Conservation (phyloP, 2,888 invertebrate genomes). For the Mythimna albipuncta region DNA sequence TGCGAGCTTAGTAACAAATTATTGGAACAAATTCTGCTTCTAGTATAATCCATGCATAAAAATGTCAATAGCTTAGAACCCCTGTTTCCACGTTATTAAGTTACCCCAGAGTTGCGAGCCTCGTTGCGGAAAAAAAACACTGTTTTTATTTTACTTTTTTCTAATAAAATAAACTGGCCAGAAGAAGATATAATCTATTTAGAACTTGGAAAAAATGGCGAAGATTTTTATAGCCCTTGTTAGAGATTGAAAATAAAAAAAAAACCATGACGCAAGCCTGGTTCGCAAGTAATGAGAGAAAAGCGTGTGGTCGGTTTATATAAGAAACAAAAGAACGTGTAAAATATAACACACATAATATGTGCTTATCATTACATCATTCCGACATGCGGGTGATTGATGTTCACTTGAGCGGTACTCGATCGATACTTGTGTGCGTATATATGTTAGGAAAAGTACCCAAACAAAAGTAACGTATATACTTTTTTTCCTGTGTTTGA, state of each 20-base stretch:
- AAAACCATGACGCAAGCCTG: slow-evolving; percentile 17
- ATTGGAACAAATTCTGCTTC: slow-evolving; percentile 6
- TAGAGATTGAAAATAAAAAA: slow-evolving; percentile 48
- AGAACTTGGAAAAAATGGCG: slow-evolving; percentile 39
- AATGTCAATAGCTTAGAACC: slow-evolving; percentile 37
- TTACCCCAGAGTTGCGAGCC: slow-evolving; percentile 13
- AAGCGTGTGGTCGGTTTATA: slow-evolving; percentile 9
- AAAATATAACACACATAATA: not conserved
- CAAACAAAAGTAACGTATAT: not conserved
- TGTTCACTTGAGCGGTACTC: not conserved
- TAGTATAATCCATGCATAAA: slow-evolving; percentile 42
- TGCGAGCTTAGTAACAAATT: slow-evolving; percentile 16
- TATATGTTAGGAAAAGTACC: not conserved
- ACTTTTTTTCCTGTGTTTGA: too few relatives aligned
- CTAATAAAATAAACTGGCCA: slow-evolving; percentile 18
- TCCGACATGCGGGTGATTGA: slow-evolving; percentile 25
- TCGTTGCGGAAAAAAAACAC: slow-evolving; percentile 33
- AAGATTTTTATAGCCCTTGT: slow-evolving; percentile 41
- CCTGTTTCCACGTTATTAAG: slow-evolving; percentile 26
- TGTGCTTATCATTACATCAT: slow-evolving; percentile 4
- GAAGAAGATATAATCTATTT: slow-evolving; percentile 35
- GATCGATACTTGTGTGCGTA: slow-evolving; percentile 7
- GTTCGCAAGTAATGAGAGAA: slow-evolving; percentile 23
- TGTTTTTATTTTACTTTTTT: slow-evolving; percentile 19
- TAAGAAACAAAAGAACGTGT: not conserved